phyloP scores from a whole-genome alignment of 2,888 invertebrate genomes.

The Quadriops clusia region DNA sequence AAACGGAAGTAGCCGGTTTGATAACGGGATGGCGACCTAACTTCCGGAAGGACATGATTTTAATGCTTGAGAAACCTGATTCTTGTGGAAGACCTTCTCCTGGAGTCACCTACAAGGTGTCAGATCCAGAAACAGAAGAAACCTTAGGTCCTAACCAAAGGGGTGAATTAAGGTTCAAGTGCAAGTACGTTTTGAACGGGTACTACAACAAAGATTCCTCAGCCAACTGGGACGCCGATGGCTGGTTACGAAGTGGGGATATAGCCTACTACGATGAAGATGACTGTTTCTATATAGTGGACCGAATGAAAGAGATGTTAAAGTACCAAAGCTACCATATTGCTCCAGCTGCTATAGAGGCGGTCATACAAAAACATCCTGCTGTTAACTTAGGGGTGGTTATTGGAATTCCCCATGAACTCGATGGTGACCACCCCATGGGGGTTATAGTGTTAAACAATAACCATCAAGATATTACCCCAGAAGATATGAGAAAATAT shows the following conservation, averaged over 20 bases:
- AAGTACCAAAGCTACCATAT: conserved; percentile 42
- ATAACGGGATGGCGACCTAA: conserved; percentile 21
- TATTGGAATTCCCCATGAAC: conserved; percentile 27
- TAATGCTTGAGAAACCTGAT: conserved; percentile 22
- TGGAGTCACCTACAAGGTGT: conserved; percentile 32
- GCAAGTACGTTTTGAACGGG: conserved; percentile 29
- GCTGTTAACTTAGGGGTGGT: conserved; percentile 23
- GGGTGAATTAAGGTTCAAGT: conserved; percentile 43
- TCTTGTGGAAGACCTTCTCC: conserved; percentile 24
- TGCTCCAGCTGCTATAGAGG: conserved; percentile 25
- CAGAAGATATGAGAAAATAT: conserved; percentile 33
- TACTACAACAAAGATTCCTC: conserved; percentile 39
- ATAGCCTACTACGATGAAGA: conserved; percentile 40
- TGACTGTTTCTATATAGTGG: conserved; percentile 37
- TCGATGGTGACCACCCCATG: conserved; percentile 28
- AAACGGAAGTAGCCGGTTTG: conserved; percentile 29
- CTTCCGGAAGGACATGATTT: conserved; percentile 22
- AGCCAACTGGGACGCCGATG: conserved; percentile 33
- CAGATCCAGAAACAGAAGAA: conserved; percentile 34
- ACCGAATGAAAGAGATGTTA: conserved; percentile 40
- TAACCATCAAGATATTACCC: conserved; percentile 32
- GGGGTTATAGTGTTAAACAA: conserved; percentile 27
- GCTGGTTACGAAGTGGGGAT: conserved; percentile 43
- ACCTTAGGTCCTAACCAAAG: conserved; percentile 36
- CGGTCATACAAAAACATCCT: conserved; percentile 23